These are phyloP conservation scores for Lordiphosa mommai DNA, from an alignment of 1,140 invertebrate genomes.

Conservation along the genomic window DNA sequence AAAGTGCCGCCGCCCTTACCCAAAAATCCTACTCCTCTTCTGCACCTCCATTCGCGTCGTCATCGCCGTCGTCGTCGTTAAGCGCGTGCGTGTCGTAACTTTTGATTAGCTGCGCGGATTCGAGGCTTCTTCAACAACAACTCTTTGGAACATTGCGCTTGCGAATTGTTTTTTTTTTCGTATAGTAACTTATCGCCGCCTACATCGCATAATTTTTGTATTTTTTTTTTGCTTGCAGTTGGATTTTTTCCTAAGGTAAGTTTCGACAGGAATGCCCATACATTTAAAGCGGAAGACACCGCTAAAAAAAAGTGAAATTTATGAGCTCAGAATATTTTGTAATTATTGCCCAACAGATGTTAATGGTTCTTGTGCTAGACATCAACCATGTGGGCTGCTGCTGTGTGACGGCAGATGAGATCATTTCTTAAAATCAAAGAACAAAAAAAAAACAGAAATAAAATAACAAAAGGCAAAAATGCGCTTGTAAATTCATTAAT, in stretches of 20 bases:
- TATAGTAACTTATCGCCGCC: constrained; percentile 62
- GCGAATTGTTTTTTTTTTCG: constrained; percentile 15
- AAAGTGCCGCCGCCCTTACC: constrained; percentile 45
- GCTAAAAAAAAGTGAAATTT: constrained; percentile 40
- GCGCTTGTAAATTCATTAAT: constrained; percentile 69
- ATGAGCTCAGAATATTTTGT: constrained; percentile 21
- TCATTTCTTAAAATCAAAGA: constrained; percentile 58
- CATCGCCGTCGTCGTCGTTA: constrained; percentile 3
- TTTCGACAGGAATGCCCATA: constrained; percentile 12
- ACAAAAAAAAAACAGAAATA: constrained; percentile 14
- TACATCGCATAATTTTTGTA: constrained; percentile 50
- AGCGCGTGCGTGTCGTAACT: constrained; percentile 72
- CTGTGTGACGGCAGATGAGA: constrained; percentile 47
- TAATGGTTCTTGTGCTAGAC: constrained; percentile 35
- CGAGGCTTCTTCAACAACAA: constrained; percentile 35
- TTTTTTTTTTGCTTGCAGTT: constrained; percentile 16
- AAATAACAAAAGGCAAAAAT: constrained; percentile 30
- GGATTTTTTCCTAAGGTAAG: constrained; percentile 45
- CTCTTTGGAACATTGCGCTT: constrained; percentile 46
- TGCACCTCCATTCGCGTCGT: neutral
- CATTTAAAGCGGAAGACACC: constrained; percentile 5
- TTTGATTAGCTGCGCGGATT: constrained; percentile 58
- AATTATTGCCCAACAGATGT: constrained; percentile 23
- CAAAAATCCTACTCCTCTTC: neutral
- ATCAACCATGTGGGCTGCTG: constrained; percentile 43